Conservation (phyloP, 1,140 invertebrate species). For the Lepidotrigona ventralis region DNA sequence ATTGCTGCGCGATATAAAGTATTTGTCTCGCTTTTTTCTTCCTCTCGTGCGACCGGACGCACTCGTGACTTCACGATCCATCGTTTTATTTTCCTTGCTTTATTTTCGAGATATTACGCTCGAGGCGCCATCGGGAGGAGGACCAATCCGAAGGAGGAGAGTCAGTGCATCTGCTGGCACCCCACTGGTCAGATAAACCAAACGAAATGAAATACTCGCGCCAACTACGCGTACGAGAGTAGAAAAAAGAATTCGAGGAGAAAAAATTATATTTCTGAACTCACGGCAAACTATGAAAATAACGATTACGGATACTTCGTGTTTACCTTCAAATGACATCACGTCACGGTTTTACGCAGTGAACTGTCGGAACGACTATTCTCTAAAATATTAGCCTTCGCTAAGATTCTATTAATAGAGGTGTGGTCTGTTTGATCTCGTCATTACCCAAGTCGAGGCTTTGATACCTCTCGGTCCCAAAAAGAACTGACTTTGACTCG, state of each 20-base stretch:
- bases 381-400: conserved; percentile 34
- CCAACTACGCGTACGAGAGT: no score
- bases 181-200: neutral
- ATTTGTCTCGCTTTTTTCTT: neutral
- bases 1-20: conserved; percentile 2
- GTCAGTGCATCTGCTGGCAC: neutral
- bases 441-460: conserved; percentile 13
- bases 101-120: conserved; percentile 16
- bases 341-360: neutral
- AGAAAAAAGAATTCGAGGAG: neutral
- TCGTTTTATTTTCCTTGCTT: neutral
- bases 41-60: neutral
- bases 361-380: neutral
- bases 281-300: neutral
- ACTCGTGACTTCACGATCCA: neutral
- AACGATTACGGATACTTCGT: conserved; percentile 2
- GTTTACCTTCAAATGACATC: neutral
- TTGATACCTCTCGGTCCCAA: neutral
- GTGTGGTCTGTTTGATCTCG: conserved; percentile 59
- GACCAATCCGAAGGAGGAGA: neutral
- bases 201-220: conserved; percentile 11
- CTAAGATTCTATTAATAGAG: conserved; percentile 41
- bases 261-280: neutral
- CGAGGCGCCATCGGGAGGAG: conserved; percentile 3
- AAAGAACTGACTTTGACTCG: neutral